phyloP scores from a whole-genome alignment of 1,140 invertebrate genomes.

The Acyrthosiphon pisum region DNA sequence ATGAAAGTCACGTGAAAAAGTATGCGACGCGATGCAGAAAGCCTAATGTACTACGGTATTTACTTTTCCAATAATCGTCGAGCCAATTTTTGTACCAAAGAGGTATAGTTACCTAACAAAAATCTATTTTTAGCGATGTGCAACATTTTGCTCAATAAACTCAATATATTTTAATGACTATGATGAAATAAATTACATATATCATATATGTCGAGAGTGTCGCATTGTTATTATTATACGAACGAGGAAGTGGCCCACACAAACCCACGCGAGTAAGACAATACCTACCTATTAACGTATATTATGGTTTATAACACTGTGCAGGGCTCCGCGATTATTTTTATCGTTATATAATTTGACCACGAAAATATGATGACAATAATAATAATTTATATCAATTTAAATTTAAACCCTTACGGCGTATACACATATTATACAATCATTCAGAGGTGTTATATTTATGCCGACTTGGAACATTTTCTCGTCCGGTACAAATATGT shows the following conservation, averaged over 20 bases:
- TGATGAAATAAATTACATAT: not conserved
- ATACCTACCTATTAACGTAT: not conserved
- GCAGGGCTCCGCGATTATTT: not conserved
- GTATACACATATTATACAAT: not conserved
- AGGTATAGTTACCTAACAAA: fast-evolving
- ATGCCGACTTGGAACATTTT: not conserved
- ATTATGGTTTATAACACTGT: not conserved
- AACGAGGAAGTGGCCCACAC: not conserved
- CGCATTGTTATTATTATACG: not conserved
- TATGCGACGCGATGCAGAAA: too few relatives aligned
- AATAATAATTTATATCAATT: not conserved
- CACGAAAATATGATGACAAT: not conserved
- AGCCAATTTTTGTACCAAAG: not conserved
- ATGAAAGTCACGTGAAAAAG: too few relatives aligned
- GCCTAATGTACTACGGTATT: not conserved
- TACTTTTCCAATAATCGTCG: not conserved
- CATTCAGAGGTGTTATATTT: not conserved
- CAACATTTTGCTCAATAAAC: not conserved
- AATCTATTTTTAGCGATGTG: not conserved
- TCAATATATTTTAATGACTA: not conserved
- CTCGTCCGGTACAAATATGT: not conserved
- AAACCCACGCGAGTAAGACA: slow-evolving; percentile 14
- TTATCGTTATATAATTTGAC: not conserved
- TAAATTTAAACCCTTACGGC: not conserved
- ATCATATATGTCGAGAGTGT: too few relatives aligned